Conservation (phyloP, 2,888 invertebrate genomes). For the Chaitophorus viminalis region DNA sequence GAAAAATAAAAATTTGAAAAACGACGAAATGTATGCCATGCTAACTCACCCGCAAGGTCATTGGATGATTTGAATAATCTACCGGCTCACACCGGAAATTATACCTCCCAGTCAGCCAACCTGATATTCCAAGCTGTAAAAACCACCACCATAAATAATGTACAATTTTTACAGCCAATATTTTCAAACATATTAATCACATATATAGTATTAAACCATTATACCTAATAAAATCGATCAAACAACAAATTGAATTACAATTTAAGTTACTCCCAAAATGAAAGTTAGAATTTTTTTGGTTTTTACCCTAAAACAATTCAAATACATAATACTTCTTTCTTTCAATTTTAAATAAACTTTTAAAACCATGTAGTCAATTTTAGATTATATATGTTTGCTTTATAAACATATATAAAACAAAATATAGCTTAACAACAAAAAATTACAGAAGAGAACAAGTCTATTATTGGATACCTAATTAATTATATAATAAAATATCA, state of each 20-base stretch:
- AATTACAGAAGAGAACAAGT: background rate
- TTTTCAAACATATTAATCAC: slow-evolving; percentile 18
- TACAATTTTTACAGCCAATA: slow-evolving; percentile 52
- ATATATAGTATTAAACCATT: slow-evolving; percentile 18
- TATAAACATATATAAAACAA: background rate
- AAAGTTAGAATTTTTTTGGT: background rate
- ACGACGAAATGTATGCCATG: slow-evolving; percentile 63
- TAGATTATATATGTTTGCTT: background rate
- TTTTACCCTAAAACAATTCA: background rate
- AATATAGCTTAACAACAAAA: background rate
- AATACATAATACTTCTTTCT: background rate
- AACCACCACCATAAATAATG: slow-evolving; percentile 60
- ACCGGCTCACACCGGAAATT: slow-evolving; percentile 96
- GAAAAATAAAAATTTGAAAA: slow-evolving; percentile 43
- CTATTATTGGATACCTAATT: no score
- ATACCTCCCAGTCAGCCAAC: slow-evolving; percentile 96
- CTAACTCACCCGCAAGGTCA: slow-evolving; percentile 87
- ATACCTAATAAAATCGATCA: background rate
- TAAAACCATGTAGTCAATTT: slow-evolving; percentile 26
- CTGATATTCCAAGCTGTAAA: slow-evolving; percentile 88
- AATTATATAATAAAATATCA: no score
- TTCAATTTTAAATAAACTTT: background rate
- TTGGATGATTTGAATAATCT: slow-evolving; percentile 91
- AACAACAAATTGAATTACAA: slow-evolving; percentile 13
- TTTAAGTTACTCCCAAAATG: slow-evolving; percentile 26